Conservation (phyloP, 2,888 invertebrate genomes). For the Eupithecia pulchellata region DNA sequence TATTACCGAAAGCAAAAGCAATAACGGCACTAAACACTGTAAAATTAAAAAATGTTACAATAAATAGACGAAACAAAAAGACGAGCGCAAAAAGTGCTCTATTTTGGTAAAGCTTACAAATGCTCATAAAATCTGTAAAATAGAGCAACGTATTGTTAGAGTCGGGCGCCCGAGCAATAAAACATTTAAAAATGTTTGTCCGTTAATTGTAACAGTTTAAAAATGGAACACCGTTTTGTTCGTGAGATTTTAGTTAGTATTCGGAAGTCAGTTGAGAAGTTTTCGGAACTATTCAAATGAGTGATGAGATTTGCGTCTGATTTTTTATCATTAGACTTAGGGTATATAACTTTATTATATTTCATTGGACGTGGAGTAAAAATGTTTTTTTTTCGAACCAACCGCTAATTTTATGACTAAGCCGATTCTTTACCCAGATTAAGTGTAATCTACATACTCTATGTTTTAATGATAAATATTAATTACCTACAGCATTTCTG, state of each 20-base stretch:
- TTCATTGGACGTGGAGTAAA: too few relatives aligned
- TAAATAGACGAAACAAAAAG: constrained; percentile 44
- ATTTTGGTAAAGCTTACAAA: constrained; percentile 54
- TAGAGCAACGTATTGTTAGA: constrained; percentile 68
- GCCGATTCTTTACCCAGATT: too few relatives aligned
- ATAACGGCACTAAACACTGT: constrained; percentile 31
- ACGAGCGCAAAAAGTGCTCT: constrained; percentile 56
- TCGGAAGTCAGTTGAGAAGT: background rate
- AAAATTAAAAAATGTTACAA: constrained; percentile 45
- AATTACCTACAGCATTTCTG: too few relatives aligned
- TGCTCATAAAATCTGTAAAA: constrained; percentile 67
- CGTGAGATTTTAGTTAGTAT: background rate
- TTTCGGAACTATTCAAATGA: constrained; percentile 1
- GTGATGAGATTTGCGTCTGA: background rate
- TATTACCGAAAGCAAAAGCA: constrained; percentile 45
- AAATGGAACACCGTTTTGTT: constrained; percentile 37
- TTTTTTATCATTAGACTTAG: background rate
- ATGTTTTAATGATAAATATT: too few relatives aligned
- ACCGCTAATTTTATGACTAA: too few relatives aligned
- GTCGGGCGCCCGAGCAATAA: constrained; percentile 42
- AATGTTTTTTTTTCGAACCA: too few relatives aligned
- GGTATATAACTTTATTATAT: too few relatives aligned
- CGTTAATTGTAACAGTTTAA: constrained; percentile 73
- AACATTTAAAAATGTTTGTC: constrained; percentile 57
- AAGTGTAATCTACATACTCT: too few relatives aligned